Evolutionary conservation across 2,113 vertebrate species (phyloP), one percentile per base, ranked within the genome.

Genomic region (Chascanopsetta lugubris): DNA sequence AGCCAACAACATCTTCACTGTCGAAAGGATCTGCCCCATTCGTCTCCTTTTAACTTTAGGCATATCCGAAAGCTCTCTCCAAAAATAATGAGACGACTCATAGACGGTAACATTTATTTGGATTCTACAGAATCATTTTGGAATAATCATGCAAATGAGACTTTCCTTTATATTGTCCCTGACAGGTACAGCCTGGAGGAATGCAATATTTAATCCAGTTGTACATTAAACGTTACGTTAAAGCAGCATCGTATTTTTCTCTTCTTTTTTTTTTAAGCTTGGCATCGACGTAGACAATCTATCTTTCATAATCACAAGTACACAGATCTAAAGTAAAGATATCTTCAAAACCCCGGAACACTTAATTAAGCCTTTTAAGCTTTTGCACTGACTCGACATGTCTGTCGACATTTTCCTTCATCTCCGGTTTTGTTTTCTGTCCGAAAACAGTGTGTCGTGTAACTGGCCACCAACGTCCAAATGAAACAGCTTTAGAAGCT

Each of bases 51-150:
- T 22, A 4, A 79, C 50, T 24, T 11, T 15, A 6, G 38, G 38
- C 4, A 42, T 1, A 34, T 43, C 8, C 22, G 24, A 65, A 32
- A 43, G 25, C 29, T 18, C 27, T 40, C 49, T 34, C 15, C 6
- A 63, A 67, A n/a, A 61, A 73, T 40, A 65, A 79, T 30, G 26
- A 86, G 27, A 65, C 42, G 42, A 53, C 50, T 26, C 27, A 62
- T 18, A 13, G 34, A 59, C 21, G 0, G 4, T 65, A 58, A 65
- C 47, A 58, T 83, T 82, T 80, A 77, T 82, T 82, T 57, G 40
- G n/a, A 61, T 60, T 69, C 56, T 67, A 84, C 58, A 72, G 83
- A 87, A 80, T 79, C 34, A 69, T 27, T 12, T 73, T 30, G 18
- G 3, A 83, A 82, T 77, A 50, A 45, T 69, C 66, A 85, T 77